Percentiles rank a stretch among this genome's conserved stretches.
These are phyloP conservation scores for Eulemur rubriventer DNA, from an alignment of 2,797 vertebrate genomes.

Conservation along the genomic window DNA sequence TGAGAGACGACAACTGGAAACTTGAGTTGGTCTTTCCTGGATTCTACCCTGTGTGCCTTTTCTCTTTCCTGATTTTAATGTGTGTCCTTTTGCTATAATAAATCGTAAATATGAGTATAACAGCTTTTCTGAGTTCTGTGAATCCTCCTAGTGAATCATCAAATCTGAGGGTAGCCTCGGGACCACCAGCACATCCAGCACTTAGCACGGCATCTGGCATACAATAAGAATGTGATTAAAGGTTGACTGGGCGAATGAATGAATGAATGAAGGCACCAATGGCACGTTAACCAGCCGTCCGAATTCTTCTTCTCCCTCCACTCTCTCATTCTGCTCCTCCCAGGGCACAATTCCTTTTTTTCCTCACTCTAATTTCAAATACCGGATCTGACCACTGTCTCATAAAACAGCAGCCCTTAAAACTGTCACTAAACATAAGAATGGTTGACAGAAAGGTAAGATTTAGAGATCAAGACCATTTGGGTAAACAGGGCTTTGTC, in stretches of 20 bases:
- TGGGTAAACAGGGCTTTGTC: constrained; percentile 15
- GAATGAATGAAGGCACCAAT: background rate
- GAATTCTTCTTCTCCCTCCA: background rate
- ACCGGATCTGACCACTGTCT: background rate
- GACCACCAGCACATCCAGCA: background rate
- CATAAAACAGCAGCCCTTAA: constrained; percentile 51
- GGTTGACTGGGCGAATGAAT: background rate
- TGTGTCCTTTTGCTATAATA: background rate
- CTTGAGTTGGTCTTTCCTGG: background rate
- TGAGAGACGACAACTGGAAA: background rate
- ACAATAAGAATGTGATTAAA: background rate
- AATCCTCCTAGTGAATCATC: background rate
- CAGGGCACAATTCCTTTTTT: background rate
- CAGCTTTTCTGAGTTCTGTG: background rate
- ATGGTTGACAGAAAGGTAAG: constrained; percentile 13
- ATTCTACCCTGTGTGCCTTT: background rate
- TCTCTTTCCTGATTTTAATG: background rate
- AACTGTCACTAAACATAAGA: constrained; percentile 54
- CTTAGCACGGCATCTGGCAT: background rate
- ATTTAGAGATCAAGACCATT: constrained; percentile 55
- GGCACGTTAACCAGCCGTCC: background rate
- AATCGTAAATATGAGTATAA: background rate
- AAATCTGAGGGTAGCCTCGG: background rate
- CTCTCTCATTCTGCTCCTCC: background rate
- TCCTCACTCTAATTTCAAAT: constrained; percentile 43